These are phyloP conservation scores for Eubucco bourcierii DNA, from an alignment of 2,113 vertebrate species.

Conservation along the genomic window DNA sequence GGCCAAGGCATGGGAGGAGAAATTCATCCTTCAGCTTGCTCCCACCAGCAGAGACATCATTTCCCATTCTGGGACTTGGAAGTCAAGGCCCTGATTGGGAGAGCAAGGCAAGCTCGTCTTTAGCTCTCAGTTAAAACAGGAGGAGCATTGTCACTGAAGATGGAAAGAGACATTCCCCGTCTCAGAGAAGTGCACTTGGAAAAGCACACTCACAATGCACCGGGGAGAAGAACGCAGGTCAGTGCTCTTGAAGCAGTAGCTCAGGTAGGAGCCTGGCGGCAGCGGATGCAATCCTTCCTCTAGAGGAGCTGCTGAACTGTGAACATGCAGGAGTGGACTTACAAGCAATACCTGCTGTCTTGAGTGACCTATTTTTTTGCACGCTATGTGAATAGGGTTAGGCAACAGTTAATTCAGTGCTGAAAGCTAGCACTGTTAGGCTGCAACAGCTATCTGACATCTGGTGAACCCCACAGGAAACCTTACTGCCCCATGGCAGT, in stretches of 20 bases:
- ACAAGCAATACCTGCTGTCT: constrained; percentile 23
- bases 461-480: not conserved
- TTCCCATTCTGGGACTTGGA: not conserved
- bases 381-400: not conserved
- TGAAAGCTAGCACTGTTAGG: not conserved
- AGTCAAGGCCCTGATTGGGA: not conserved
- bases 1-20: not conserved
- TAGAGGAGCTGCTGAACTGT: constrained; percentile 6
- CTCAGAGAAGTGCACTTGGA: not conserved
- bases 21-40: not conserved
- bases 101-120: not conserved
- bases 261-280: not conserved
- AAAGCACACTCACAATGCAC: not conserved
- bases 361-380: constrained; percentile 36
- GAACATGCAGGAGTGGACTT: not conserved
- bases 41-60: not conserved
- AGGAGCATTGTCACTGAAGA: not conserved
- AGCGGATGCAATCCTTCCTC: not conserved
- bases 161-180: not conserved
- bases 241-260: not conserved
- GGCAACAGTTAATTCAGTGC: not conserved
- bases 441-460: not conserved
- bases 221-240: not conserved
- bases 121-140: not conserved
- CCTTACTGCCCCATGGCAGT: not conserved